These are phyloP conservation scores for Trialeurodes vaporariorum DNA, from an alignment of 1,140 invertebrate genomes.

Conservation along the genomic window DNA sequence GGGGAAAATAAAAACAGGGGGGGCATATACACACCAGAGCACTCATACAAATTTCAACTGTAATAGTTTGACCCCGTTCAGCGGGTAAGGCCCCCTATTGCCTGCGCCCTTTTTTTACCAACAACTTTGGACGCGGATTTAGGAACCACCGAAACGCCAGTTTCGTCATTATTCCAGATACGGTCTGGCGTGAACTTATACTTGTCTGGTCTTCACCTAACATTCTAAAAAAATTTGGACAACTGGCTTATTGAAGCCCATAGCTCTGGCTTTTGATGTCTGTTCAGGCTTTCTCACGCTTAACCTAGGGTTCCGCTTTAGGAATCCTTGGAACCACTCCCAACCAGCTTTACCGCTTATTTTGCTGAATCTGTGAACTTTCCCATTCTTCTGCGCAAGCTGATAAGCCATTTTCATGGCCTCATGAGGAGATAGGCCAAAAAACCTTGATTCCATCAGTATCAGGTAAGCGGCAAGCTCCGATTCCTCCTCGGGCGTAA, in stretches of 20 bases:
- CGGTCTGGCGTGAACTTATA: neutral
- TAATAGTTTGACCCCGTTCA: slow-evolving; percentile 28
- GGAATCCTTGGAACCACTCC: slow-evolving; percentile 32
- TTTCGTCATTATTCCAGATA: slow-evolving; percentile 26
- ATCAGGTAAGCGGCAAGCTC: too few relatives aligned
- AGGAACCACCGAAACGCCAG: slow-evolving; percentile 30
- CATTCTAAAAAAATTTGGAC: slow-evolving; percentile 32
- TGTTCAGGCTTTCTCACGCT: slow-evolving; percentile 33
- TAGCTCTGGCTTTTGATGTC: slow-evolving; percentile 33
- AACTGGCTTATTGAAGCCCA: slow-evolving; percentile 36
- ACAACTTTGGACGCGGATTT: slow-evolving; percentile 27
- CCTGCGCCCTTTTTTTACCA: slow-evolving; percentile 25
- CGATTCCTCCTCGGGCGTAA: too few relatives aligned
- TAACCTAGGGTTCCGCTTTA: slow-evolving; percentile 28
- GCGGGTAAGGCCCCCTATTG: slow-evolving; percentile 29
- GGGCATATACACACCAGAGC: slow-evolving; percentile 31
- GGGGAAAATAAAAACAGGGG: slow-evolving; percentile 36
- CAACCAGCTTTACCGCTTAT: slow-evolving; percentile 24
- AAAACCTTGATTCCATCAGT: slow-evolving; percentile 12
- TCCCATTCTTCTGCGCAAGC: slow-evolving; percentile 12
- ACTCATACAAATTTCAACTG: slow-evolving; percentile 25
- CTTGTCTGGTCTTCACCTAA: slow-evolving; percentile 14
- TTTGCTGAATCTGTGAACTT: slow-evolving; percentile 16
- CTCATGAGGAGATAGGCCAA: slow-evolving; percentile 7
- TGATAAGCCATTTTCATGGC: slow-evolving; percentile 9